Evolutionary conservation across 2,113 vertebrate genomes (phyloP), one percentile per base, ranked within the genome.

Genomic region (Nettapus auritus): DNA sequence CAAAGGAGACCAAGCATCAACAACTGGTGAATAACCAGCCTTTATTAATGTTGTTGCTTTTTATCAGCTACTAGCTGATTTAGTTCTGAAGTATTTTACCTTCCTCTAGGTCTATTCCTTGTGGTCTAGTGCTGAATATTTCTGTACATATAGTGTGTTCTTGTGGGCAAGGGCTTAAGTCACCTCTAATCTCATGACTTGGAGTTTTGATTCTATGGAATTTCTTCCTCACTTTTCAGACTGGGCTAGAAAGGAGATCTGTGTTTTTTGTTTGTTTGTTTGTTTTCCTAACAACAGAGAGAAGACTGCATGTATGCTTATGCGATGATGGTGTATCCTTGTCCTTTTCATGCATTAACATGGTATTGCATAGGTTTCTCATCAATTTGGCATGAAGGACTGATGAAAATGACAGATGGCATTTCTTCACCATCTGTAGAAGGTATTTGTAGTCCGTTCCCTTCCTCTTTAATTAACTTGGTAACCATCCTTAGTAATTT

Each of bases 101-200:
- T 40, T 44, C 13, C 62, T 14, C 17, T 12, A n/a, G 23, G 28
- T 79, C 71, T 48, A 52, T 13, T 26, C 9, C 1, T 3, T 22
- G 67, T 36, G 64, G 4, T 28, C 6, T 2, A 8, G 38, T 1
- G 6, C 50, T 14, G 34, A 18, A 16, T 0, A 22, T 46, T 17
- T 59, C 75, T n/a, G 20, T 17, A 7, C 0, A 0, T 31, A 4
- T 13, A 17, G 18, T 9, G 28, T 4, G 3, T 26, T 19, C 33
- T 7, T 11, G 56, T 21, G 68, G 55, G 46, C 34, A 28, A 56
- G 67, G 53, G 68, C 55, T 85, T 8, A 0, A 6, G 75, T 50
- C 71, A 3, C n/a, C 26, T 71, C 71, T 20, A 7, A 34, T 19
- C 25, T 48, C 26, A 6, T 3, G 7, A 25, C 38, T 15, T 21